Conservation (phyloP, 2,888 invertebrate species). For the Harmothoe impar region DNA sequence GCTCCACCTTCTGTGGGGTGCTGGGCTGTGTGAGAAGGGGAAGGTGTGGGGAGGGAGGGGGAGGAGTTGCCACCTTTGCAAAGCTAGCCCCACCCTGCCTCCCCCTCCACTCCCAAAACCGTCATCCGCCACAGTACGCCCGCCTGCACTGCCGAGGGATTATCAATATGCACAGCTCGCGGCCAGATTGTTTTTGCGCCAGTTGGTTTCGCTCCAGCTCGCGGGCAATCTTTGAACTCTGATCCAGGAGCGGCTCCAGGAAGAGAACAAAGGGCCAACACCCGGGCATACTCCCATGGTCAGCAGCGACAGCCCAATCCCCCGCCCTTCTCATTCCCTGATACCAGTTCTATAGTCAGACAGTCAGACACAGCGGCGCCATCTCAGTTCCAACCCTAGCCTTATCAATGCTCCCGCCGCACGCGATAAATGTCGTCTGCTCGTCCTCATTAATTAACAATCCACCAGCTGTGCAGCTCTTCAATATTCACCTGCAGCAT, state of each 20-base stretch:
- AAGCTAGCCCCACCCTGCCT: background rate
- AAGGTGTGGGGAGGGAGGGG: background rate
- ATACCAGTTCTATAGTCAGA: background rate
- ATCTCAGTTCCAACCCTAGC: background rate
- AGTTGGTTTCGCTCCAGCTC: conserved; percentile 38
- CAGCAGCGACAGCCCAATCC: background rate
- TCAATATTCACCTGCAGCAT: no score
- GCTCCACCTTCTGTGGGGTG: background rate
- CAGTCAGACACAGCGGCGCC: background rate
- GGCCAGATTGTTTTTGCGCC: conserved; percentile 44
- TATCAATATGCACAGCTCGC: conserved; percentile 28
- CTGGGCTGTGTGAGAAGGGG: background rate
- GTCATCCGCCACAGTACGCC: background rate
- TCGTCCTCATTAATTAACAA: background rate
- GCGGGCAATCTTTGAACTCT: conserved; percentile 42
- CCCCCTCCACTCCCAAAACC: background rate
- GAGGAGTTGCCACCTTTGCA: conserved; percentile 10
- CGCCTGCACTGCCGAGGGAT: background rate
- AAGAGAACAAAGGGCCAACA: background rate
- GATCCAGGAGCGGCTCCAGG: background rate
- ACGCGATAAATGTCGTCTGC: no score
- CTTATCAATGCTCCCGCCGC: no score
- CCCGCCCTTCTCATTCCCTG: background rate
- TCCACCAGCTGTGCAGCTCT: background rate
- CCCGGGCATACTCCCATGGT: conserved; percentile 27